phyloP scores from a whole-genome alignment of 2,113 vertebrate genomes.

The Equus quagga region DNA sequence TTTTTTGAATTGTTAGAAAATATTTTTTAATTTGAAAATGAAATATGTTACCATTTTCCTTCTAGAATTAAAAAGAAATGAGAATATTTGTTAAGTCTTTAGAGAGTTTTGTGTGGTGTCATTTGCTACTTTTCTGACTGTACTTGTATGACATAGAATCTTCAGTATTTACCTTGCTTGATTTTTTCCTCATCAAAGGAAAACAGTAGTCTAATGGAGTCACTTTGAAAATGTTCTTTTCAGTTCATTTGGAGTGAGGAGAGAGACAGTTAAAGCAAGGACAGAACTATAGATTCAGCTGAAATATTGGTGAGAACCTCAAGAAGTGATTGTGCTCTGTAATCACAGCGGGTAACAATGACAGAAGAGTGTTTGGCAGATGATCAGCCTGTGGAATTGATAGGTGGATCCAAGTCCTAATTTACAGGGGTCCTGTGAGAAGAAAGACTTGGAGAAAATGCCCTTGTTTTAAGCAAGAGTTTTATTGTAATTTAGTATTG shows the following conservation, averaged over 20 bases:
- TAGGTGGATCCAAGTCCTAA: not conserved
- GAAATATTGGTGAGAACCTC: not conserved
- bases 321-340: not conserved
- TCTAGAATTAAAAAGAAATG: not conserved
- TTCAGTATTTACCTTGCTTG: not conserved
- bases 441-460: not conserved
- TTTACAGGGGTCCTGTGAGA: not conserved
- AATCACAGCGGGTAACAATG: fast-evolving
- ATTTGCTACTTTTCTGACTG: not conserved
- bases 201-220: not conserved
- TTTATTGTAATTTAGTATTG: not conserved
- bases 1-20: constrained; percentile 6
- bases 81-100: not conserved
- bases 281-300: not conserved
- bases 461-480: not conserved
- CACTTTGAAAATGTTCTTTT: not conserved
- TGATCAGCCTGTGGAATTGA: fast-evolving
- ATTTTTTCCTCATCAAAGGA: not conserved
- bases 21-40: constrained; percentile 19
- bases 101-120: not conserved
- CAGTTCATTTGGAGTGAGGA: not conserved
- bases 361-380: fast-evolving
- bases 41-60: not conserved
- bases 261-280: not conserved
- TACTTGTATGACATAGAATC: fast-evolving